Evolutionary conservation across 2,888 invertebrate species (phyloP).

Genomic region (Sminthurides aquaticus): DNA sequence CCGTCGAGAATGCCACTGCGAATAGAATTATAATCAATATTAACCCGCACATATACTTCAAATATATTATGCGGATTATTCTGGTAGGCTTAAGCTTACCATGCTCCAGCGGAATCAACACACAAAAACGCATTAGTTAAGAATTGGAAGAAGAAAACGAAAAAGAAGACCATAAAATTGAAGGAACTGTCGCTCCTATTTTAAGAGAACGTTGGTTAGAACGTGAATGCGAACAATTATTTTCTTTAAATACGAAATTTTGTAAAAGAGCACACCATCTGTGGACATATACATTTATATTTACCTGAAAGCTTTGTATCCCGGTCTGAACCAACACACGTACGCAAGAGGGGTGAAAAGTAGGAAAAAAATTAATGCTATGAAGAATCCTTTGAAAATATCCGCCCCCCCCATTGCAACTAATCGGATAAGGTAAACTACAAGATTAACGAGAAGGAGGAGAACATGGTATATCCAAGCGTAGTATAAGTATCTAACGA

Average conservation of each 20-base stretch:
- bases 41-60: not conserved
- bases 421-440: slow-evolving; percentile 75
- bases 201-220: too few species aligned
- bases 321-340: slow-evolving; percentile 97
- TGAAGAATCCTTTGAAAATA: slow-evolving; percentile 68
- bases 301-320: slow-evolving; percentile 92
- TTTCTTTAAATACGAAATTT: too few species aligned
- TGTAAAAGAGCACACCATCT: too few species aligned
- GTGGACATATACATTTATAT: too few species aligned
- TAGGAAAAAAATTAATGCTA: slow-evolving; percentile 78
- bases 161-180: slow-evolving; percentile 99
- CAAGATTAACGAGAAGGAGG: slow-evolving; percentile 73
- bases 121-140: slow-evolving; percentile 79
- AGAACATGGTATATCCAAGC: slow-evolving; percentile 92
- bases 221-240: too few species aligned
- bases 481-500: slow-evolving; percentile 89
- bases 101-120: slow-evolving; percentile 78
- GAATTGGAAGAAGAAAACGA: slow-evolving; percentile 94
- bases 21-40: not conserved
- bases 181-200: slow-evolving; percentile 96
- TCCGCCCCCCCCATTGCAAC: slow-evolving; percentile 50
- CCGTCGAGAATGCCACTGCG: slow-evolving; percentile 71
- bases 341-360: slow-evolving; percentile 95
- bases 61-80: not conserved
- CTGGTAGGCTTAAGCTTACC: slow-evolving; percentile 65